Conservation (phyloP, 2,797 vertebrate genomes). For the Pangasius sanitwongsei region DNA sequence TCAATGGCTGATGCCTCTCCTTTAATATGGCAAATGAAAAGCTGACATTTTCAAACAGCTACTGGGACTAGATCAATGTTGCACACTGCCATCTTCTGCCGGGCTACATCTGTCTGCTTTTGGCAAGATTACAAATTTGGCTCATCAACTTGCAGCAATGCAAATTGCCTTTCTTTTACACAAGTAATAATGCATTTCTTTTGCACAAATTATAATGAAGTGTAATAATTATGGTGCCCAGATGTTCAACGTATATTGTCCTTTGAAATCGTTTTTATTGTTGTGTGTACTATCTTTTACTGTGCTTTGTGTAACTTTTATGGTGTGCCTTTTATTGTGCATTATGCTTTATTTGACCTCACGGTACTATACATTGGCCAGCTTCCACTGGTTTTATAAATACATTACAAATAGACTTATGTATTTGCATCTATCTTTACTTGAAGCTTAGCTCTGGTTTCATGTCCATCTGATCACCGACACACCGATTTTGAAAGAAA, state of each 20-base stretch:
- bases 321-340: neutral
- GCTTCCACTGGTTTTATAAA: neutral
- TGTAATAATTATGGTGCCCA: neutral
- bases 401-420: neutral
- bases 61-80: slow-evolving; percentile 33
- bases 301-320: neutral
- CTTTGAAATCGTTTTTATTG: neutral
- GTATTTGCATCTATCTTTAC: neutral
- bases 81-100: slow-evolving; percentile 22
- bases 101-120: neutral
- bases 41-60: slow-evolving; percentile 62
- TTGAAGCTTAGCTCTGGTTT: neutral
- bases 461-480: neutral
- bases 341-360: neutral
- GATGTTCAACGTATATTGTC: neutral
- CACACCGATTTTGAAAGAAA: neutral
- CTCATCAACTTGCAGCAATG: neutral
- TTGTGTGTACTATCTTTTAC: neutral
- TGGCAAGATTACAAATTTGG: neutral
- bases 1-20: slow-evolving; percentile 62
- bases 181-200: neutral
- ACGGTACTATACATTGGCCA: neutral
- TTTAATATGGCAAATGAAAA: slow-evolving; percentile 60
- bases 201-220: neutral
- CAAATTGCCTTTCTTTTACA: neutral